phyloP scores from a whole-genome alignment of 1,140 invertebrate genomes.

The Drosophila santomea region DNA sequence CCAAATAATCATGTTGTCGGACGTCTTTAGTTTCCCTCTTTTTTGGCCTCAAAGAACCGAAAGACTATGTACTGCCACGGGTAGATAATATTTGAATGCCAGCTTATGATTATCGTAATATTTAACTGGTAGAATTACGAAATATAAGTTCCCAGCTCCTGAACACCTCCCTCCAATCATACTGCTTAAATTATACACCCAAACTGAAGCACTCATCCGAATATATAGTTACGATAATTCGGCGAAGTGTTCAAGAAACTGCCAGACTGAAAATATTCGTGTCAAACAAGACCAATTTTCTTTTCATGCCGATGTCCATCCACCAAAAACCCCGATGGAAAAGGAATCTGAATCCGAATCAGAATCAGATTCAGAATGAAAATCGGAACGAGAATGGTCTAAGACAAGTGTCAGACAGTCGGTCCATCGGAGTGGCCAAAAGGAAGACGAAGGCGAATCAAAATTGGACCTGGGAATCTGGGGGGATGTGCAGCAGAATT shows the following conservation, averaged over 20 bases:
- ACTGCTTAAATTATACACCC: slow-evolving; percentile 30
- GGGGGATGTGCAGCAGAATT: slow-evolving; percentile 47
- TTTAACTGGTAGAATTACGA: background rate
- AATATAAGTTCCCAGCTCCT: background rate
- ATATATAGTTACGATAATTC: slow-evolving; percentile 50
- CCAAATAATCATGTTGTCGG: slow-evolving; percentile 38
- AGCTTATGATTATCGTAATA: background rate
- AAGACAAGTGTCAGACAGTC: slow-evolving; percentile 58
- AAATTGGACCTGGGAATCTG: slow-evolving; percentile 4
- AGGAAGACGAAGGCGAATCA: slow-evolving; percentile 32
- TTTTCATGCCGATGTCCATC: slow-evolving; percentile 41
- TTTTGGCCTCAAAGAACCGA: background rate
- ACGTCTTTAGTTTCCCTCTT: background rate
- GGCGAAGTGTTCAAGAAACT: slow-evolving; percentile 22
- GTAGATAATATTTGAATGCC: background rate
- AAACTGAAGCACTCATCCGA: background rate
- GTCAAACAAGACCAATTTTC: slow-evolving; percentile 62
- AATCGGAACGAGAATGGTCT: slow-evolving; percentile 32
- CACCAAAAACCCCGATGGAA: slow-evolving; percentile 4
- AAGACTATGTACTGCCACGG: background rate
- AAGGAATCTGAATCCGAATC: slow-evolving; percentile 12
- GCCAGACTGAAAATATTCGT: slow-evolving; percentile 49
- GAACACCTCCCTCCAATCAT: slow-evolving; percentile 1
- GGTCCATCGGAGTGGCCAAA: slow-evolving; percentile 27
- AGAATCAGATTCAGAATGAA: slow-evolving; percentile 9